Evolutionary conservation across 2,113 vertebrate species (phyloP).

Genomic region (Bambusicola thoracicus): DNA sequence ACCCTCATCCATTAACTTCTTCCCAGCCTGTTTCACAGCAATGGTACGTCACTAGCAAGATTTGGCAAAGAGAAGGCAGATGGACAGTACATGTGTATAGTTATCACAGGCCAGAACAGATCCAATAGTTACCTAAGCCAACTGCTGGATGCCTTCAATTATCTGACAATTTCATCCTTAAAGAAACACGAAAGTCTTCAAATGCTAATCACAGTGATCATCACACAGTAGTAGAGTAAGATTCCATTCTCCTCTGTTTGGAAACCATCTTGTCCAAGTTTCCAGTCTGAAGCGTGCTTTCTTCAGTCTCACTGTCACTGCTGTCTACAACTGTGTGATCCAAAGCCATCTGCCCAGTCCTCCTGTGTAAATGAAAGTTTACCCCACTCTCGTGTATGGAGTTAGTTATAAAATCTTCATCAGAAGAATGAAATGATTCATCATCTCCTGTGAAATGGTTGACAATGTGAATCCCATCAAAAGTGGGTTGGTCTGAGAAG

Average conservation of each 20-base stretch:
- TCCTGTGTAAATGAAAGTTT: conserved; percentile 73
- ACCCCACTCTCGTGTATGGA: conserved; percentile 72
- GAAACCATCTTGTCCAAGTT: conserved; percentile 60
- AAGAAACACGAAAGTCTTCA: conserved; percentile 39
- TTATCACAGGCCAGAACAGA: conserved; percentile 46
- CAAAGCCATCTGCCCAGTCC: conserved; percentile 79
- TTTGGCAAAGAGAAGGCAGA: conserved; percentile 86
- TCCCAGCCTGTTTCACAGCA: conserved; percentile 72
- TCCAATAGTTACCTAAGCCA: conserved; percentile 11
- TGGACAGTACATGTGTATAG: conserved; percentile 53
- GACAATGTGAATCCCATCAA: conserved; percentile 97
- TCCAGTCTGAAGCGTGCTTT: conserved; percentile 73
- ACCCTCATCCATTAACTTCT: conserved; percentile 64
- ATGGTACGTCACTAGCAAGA: conserved; percentile 68
- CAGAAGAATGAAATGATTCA: conserved; percentile 90
- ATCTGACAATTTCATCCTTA: conserved; percentile 47
- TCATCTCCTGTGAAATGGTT: conserved; percentile 89
- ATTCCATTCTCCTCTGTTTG: conserved; percentile 79
- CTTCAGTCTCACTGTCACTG: conserved; percentile 88
- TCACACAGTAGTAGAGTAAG: conserved; percentile 92
- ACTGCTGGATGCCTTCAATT: conserved; percentile 32
- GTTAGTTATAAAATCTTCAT: conserved; percentile 86
- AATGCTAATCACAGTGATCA: conserved; percentile 73
- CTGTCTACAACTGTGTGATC: conserved; percentile 81
- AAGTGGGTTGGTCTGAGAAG: conserved; percentile 82